Conservation (phyloP, 2,113 vertebrate species). For the Dendrocopos noguchii region DNA sequence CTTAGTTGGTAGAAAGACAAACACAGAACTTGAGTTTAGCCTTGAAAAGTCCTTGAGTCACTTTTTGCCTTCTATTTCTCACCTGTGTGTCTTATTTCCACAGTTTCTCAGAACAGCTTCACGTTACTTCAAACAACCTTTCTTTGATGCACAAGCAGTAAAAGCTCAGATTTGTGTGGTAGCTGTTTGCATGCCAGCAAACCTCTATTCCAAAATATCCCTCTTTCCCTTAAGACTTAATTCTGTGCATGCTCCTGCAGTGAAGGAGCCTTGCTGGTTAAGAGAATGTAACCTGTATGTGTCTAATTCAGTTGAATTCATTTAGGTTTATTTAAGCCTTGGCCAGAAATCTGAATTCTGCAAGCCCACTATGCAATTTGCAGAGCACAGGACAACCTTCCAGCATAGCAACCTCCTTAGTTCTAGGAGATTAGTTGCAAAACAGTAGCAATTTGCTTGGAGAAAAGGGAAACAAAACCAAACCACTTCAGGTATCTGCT, state of each 20-base stretch:
- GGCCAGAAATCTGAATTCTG: neutral
- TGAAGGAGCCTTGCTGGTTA: neutral
- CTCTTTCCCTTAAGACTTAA: neutral
- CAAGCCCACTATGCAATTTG: neutral
- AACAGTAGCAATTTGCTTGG: constrained; percentile 40
- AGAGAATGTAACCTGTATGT: neutral
- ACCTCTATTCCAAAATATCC: neutral
- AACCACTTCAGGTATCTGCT: constrained; percentile 7
- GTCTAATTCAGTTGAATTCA: neutral
- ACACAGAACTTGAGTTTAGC: neutral
- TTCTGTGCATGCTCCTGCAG: neutral
- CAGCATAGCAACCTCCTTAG: neutral
- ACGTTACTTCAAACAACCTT: neutral
- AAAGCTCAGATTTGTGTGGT: neutral
- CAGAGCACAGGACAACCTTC: neutral
- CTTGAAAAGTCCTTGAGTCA: neutral
- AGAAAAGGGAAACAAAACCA: neutral
- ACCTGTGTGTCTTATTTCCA: neutral
- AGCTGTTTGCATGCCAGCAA: neutral
- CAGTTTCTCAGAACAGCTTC: neutral
- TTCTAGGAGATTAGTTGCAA: constrained; percentile 1
- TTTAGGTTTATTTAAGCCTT: neutral
- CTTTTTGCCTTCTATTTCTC: neutral
- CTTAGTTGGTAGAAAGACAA: neutral
- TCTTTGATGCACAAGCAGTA: neutral